phyloP scores from a whole-genome alignment of 1,140 invertebrate species.

The Drosophila ironensis region DNA sequence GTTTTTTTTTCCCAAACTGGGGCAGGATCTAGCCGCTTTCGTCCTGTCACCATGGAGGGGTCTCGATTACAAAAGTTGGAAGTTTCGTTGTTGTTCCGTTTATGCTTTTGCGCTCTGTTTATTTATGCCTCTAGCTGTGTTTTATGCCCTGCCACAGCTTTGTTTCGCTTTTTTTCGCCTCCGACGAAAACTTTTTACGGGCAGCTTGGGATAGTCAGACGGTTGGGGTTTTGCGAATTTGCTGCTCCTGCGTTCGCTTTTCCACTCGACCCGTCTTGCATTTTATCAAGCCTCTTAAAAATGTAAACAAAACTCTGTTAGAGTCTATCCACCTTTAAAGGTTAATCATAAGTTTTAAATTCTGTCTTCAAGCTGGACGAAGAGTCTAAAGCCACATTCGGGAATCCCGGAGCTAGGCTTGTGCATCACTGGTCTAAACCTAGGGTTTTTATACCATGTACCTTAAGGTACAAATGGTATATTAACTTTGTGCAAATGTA shows the following conservation, averaged over 20 bases:
- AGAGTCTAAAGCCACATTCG: no score
- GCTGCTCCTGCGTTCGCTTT: slow-evolving; percentile 1
- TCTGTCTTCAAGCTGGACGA: no score
- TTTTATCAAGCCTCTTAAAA: slow-evolving; percentile 13
- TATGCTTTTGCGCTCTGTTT: slow-evolving; percentile 33
- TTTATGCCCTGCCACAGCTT: slow-evolving; percentile 34
- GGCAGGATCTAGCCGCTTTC: slow-evolving; percentile 4
- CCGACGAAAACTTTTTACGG: slow-evolving; percentile 23
- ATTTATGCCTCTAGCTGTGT: slow-evolving; percentile 28
- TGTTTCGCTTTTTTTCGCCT: slow-evolving; percentile 21
- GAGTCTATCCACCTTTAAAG: no score
- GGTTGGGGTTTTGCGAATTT: slow-evolving; percentile 8
- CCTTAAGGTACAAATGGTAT: no score
- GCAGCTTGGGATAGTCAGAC: slow-evolving; percentile 6
- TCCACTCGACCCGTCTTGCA: slow-evolving; percentile 8
- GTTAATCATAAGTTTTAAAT: no score
- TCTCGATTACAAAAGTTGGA: slow-evolving; percentile 40
- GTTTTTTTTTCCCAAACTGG: neutral
- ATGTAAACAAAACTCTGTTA: neutral
- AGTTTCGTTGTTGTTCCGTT: slow-evolving; percentile 23
- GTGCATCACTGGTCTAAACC: no score
- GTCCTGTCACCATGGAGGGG: slow-evolving; percentile 30
- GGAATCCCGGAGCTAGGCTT: no score
- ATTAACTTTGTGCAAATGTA: no score
- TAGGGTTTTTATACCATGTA: no score